Evolutionary conservation across 2,888 invertebrate genomes (phyloP), one percentile per base, ranked within the genome.

Genomic region (Entomobrya proxima): DNA sequence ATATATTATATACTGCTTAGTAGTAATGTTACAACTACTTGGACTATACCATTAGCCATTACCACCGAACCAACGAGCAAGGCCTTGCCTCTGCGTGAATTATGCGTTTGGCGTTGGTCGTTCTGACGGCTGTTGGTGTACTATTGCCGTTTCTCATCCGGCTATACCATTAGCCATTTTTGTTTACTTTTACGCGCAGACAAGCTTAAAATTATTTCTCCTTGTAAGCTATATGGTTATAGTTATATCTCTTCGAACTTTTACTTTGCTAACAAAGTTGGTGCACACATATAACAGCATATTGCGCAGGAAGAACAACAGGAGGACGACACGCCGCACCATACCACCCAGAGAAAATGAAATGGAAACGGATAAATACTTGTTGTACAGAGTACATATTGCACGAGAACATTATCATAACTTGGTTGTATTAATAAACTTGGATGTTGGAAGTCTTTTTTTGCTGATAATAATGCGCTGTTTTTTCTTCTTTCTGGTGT

Each of bases 31-130:
- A 15, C 9, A 52, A 52, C 9, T 18, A 18, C 11, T 15, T 15
- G 55, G 55, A 9, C 13, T 6, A 52, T 15, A 52, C 18, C 11
- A 15, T 6, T 52, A 52, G 6, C 11, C 18, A 15, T 18, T 35
- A 32, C 6, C 32, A 35, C 24, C 27, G 4, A 37, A 35, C 52
- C n/a, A n/a, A n/a, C n/a, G n/a, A n/a, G 37, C 50, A 24, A 52
- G 52, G 11, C 64, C 78, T 67, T 78, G 78, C 58, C 40, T 52
- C 21, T 52, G 50, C 50, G 52, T 75, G 50, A 35, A 52, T 52
- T 50, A 58, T 77, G 58, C 44, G 76, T 77, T 55, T 55, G 21
- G 18, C 11, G 13, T 44, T 44, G 9, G 18, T 52, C 18, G 6
- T 18, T 15, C 18, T 15, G 6, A 50, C 2, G 6, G 35, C 18